phyloP scores from a whole-genome alignment of 2,113 vertebrate species.

The Oryzias curvinotus region DNA sequence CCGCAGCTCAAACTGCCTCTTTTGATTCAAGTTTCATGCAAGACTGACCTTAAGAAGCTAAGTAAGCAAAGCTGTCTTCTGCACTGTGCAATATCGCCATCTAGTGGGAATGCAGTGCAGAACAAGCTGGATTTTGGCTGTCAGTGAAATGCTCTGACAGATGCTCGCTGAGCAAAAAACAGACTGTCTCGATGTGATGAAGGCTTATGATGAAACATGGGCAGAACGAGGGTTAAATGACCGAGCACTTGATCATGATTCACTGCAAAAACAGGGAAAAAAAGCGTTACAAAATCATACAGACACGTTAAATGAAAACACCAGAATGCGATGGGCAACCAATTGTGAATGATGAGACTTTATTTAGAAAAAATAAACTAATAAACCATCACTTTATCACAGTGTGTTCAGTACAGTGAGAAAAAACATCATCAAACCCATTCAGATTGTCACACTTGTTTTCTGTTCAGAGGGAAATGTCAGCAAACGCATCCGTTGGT shows the following conservation, averaged over 20 bases:
- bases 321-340: constrained; percentile 59
- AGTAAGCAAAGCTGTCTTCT: too few species aligned
- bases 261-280: background rate
- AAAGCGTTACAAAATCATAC: constrained; percentile 22
- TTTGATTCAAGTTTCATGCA: too few species aligned
- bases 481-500: constrained; percentile 35
- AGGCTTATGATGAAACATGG: constrained; percentile 29
- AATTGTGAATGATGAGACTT: constrained; percentile 69
- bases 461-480: constrained; percentile 18
- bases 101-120: too few species aligned
- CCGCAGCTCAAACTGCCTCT: too few species aligned
- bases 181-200: constrained; percentile 19
- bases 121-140: too few species aligned
- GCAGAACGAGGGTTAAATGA: background rate
- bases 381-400: constrained; percentile 42
- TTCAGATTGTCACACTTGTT: constrained; percentile 37
- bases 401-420: constrained; percentile 48
- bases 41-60: too few species aligned
- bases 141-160: background rate
- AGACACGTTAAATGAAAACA: constrained; percentile 50
- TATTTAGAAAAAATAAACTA: constrained; percentile 69
- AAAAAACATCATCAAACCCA: constrained; percentile 29
- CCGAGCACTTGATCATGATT: constrained; percentile 24
- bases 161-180: background rate
- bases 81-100: too few species aligned